Conservation (phyloP, 1,140 invertebrate species). For the Zaprionus kolodkinae region DNA sequence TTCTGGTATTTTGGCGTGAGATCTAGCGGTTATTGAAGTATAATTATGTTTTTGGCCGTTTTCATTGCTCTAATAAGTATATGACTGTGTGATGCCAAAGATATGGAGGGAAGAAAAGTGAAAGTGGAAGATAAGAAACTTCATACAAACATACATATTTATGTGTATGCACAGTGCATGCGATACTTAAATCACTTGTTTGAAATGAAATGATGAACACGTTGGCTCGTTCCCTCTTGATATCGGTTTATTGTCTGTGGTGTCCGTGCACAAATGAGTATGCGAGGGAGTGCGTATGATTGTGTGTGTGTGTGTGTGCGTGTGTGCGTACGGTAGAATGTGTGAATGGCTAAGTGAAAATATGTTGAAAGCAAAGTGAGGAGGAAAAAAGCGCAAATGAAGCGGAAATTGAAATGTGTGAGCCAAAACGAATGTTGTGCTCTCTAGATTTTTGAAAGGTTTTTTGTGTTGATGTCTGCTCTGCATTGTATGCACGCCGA, state of each 20-base stretch:
- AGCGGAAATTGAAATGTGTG: constrained; percentile 71
- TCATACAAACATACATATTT: background rate
- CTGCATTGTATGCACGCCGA: constrained; percentile 35
- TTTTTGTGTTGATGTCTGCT: constrained; percentile 67
- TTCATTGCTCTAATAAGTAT: too few relatives aligned
- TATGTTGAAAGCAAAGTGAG: constrained; percentile 37
- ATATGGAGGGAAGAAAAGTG: too few relatives aligned
- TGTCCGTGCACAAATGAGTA: background rate
- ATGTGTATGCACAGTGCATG: background rate
- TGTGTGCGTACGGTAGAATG: background rate
- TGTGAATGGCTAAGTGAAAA: constrained; percentile 28
- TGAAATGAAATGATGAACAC: background rate
- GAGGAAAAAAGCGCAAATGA: constrained; percentile 53
- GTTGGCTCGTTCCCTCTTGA: background rate
- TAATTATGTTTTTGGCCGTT: too few relatives aligned
- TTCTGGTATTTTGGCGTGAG: too few relatives aligned
- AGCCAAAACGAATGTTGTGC: constrained; percentile 54
- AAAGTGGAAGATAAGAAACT: too few relatives aligned
- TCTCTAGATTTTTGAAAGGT: constrained; percentile 69
- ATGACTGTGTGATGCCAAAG: too few relatives aligned
- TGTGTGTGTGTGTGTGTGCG: background rate
- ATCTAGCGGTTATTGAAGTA: too few relatives aligned
- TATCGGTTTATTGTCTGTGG: background rate
- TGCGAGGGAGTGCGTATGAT: background rate
- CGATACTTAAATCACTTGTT: background rate